phyloP scores from a whole-genome alignment of 1,140 invertebrate genomes.

The Mylabris phalerata region DNA sequence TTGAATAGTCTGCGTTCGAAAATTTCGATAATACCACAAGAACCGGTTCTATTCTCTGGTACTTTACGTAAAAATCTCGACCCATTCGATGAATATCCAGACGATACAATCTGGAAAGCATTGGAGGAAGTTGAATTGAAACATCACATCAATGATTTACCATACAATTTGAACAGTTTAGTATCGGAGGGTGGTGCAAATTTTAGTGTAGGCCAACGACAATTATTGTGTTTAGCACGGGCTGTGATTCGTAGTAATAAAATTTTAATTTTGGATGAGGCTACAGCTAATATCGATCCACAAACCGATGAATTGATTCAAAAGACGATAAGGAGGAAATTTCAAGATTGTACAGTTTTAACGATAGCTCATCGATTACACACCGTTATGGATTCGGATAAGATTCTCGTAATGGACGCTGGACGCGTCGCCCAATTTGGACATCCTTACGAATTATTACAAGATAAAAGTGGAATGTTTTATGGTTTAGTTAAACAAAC shows the following conservation, averaged over 20 bases:
- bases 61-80: conserved; percentile 76
- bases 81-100: conserved; percentile 66
- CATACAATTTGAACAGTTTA: no score
- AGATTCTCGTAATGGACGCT: conserved; percentile 42
- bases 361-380: conserved; percentile 77
- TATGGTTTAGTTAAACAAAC: conserved; percentile 63
- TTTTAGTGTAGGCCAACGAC: no score
- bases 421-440: conserved; percentile 33
- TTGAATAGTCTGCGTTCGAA: conserved; percentile 61
- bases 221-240: no score
- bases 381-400: conserved; percentile 60
- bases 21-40: conserved; percentile 75
- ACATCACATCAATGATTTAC: conserved; percentile 45
- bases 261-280: no score
- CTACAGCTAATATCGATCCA: no score
- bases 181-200: no score
- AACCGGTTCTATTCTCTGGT: conserved; percentile 48
- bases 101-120: conserved; percentile 70
- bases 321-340: no score
- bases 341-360: conserved; percentile 62
- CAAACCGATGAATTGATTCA: no score
- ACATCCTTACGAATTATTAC: conserved; percentile 28
- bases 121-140: conserved; percentile 70
- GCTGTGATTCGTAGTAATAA: no score
- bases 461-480: conserved; percentile 50